Evolutionary conservation across 2,888 invertebrate species (phyloP).

Genomic region (Phlogophora meticulosa): DNA sequence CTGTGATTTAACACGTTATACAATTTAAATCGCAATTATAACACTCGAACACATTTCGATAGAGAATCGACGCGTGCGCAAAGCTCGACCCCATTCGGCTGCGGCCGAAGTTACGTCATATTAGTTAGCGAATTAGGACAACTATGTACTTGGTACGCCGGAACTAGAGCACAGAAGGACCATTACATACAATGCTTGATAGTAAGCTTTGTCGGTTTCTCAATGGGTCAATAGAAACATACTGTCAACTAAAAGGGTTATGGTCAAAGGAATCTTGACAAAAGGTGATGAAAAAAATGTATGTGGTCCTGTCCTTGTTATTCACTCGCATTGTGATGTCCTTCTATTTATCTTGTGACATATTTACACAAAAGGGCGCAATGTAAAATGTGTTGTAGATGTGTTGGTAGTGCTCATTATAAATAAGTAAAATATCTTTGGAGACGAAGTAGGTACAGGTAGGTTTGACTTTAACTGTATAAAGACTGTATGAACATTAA

Average conservation of each 20-base stretch:
- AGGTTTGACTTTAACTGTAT: too few species aligned
- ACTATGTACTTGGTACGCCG: slow-evolving; percentile 56
- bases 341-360: too few species aligned
- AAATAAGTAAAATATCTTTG: too few species aligned
- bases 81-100: slow-evolving; percentile 68
- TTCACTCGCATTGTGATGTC: too few species aligned
- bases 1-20: slow-evolving; percentile 56
- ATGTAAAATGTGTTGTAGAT: too few species aligned
- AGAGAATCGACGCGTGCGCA: slow-evolving; percentile 64
- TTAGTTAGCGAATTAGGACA: slow-evolving; percentile 69
- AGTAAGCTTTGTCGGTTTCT: slow-evolving; percentile 6
- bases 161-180: slow-evolving; percentile 52
- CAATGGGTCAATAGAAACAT: not conserved
- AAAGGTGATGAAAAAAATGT: not conserved
- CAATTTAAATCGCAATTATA: slow-evolving; percentile 60
- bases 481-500: too few species aligned
- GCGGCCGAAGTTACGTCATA: slow-evolving; percentile 67
- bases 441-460: too few species aligned
- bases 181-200: slow-evolving; percentile 26
- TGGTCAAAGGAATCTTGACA: not conserved
- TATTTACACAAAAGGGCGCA: too few species aligned
- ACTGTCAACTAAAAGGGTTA: not conserved
- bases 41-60: slow-evolving; percentile 61
- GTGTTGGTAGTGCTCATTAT: too few species aligned
- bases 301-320: too few species aligned